Conservation (phyloP, 2,797 vertebrate genomes). For the Pipistrellus pipistrellus region DNA sequence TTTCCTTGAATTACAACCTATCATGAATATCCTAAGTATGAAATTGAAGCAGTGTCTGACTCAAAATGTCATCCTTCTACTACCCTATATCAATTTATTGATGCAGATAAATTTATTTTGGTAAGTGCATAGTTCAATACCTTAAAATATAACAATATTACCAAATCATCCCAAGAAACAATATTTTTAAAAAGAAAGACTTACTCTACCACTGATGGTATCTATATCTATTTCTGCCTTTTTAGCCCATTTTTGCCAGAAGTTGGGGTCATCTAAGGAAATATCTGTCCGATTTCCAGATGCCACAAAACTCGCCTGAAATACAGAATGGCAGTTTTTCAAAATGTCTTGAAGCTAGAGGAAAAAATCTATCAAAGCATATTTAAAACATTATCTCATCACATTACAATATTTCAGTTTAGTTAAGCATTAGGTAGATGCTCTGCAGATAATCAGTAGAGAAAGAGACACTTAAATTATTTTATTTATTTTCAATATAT, state of each 20-base stretch:
- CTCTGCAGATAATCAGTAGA: not conserved
- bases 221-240: conserved; percentile 98
- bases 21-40: not conserved
- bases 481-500: too few relatives aligned
- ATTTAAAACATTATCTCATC: conserved; percentile 29
- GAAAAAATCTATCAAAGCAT: conserved; percentile 44
- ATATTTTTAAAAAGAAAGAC: conserved; percentile 81
- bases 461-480: not conserved
- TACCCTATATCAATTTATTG: not conserved
- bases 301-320: conserved; percentile 98
- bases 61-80: not conserved
- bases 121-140: not conserved
- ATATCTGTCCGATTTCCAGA: conserved; percentile 99
- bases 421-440: conserved; percentile 7
- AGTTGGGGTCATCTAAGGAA: conserved; percentile 98
- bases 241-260: conserved; percentile 99
- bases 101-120: conserved; percentile 2
- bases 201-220: conserved; percentile 96
- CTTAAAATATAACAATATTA: conserved; percentile 19
- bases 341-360: conserved; percentile 62
- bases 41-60: not conserved
- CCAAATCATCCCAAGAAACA: not conserved
- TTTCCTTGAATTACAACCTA: not conserved
- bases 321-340: conserved; percentile 76
- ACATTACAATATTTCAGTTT: not conserved